Percentiles rank a stretch among this genome's conserved stretches.
Evolutionary conservation across 2,888 invertebrate genomes (phyloP).

Genomic region (Nomada ruficornis): DNA sequence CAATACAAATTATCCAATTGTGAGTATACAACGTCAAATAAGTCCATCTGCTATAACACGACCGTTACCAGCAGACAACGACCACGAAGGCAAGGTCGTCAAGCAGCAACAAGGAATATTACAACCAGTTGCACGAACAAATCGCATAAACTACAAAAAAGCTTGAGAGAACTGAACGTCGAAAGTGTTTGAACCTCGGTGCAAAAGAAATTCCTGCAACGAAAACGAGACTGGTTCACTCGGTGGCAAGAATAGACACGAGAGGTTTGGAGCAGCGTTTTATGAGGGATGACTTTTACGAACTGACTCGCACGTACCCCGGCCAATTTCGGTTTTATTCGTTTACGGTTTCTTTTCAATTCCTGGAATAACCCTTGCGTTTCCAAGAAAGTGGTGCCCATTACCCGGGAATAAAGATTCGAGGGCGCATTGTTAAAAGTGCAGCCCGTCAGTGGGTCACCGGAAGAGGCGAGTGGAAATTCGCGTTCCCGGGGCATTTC

Average conservation of each 20-base stretch:
- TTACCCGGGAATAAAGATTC: conserved; percentile 67
- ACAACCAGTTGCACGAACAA: too few relatives aligned
- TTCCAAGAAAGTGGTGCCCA: conserved; percentile 66
- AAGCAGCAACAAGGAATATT: too few relatives aligned
- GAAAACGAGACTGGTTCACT: conserved; percentile 11
- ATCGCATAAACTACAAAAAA: too few relatives aligned
- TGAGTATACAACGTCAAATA: too few relatives aligned
- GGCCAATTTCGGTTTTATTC: conserved; percentile 71
- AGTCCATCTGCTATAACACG: too few relatives aligned
- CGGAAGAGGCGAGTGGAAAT: conserved; percentile 10
- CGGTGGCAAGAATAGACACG: background rate
- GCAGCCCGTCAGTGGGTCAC: conserved; percentile 9
- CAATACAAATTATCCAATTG: too few relatives aligned
- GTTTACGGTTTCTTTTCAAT: conserved; percentile 68
- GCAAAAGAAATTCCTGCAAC: conserved; percentile 34
- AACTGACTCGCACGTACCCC: conserved; percentile 25
- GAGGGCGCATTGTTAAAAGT: conserved; percentile 27
- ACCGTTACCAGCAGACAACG: too few relatives aligned
- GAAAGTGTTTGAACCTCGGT: background rate
- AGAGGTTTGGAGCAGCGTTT: conserved; percentile 33
- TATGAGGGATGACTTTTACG: conserved; percentile 65
- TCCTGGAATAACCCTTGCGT: conserved; percentile 75
- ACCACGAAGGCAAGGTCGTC: too few relatives aligned
- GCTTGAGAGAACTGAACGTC: too few relatives aligned
- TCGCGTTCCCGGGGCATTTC: conserved; percentile 29